Evolutionary conservation across 2,888 invertebrate genomes (phyloP), one percentile per base, ranked within the genome.

Genomic region (Bombylius major): DNA sequence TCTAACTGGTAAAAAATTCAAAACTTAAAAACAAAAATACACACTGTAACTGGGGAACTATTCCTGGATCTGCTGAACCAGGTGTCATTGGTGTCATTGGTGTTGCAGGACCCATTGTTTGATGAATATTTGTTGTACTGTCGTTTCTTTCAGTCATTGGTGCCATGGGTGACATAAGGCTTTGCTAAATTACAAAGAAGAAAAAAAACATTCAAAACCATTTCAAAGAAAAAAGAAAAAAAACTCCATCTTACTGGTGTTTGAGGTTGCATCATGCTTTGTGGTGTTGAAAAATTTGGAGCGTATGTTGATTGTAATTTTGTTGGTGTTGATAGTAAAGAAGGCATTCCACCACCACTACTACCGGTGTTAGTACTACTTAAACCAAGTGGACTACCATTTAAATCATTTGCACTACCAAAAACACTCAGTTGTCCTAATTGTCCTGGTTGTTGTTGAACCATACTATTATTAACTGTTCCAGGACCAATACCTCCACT

Each of bases 1-100:
- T 12, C 4, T 23, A 55, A 1, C 32, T 3, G 31, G 31, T 36
- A 45, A 39, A 14, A 42, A 23, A 39, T 46, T 9, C n/a, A 5
- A 32, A 47, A 8, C 31, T 47, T 13, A 46, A 36, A 36, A 32
- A 47, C 23, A 36, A 1, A 32, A 13, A 44, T 47, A 9, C 64
- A 63, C 58, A 69, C 68, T 73, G 72, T 51, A 72, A 56, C 69
- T 94, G 93, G 33, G 97, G 97, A 57, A 93, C 80, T 65, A 96
- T 94, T 53, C 92, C 92, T 54, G 95, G 92, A 75, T 95, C 94
- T 11, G 91, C 89, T 0, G 94, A 94, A 57, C 85, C 86, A 45
- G 94, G 94, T 9, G 94, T 95, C 85, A 93, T 88, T 1, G 92
- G 91, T n/a, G 86, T 86, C 72, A 87, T 84, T 1, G 91, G 90